Evolutionary conservation across 2,113 vertebrate genomes (phyloP), one percentile per base, ranked within the genome.

Genomic region (Oostethus manadensis): DNA sequence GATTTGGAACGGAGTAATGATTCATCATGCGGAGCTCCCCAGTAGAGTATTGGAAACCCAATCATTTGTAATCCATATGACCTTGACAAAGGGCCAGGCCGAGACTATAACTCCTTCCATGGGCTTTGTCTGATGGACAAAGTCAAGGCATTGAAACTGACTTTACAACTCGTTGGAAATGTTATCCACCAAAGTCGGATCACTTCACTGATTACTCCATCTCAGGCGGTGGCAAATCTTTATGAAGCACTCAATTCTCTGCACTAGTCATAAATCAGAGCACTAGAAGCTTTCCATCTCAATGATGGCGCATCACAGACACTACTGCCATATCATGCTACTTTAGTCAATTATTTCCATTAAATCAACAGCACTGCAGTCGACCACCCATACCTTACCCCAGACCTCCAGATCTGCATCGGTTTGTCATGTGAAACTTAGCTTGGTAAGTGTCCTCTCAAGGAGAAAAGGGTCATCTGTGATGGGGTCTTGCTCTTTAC

Each of bases 41-140:
- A 72, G 75, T 68, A 74, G 83, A 82, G 68, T 82, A 87, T 88
- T 78, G 86, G 85, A 84, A 87, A 82, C 76, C 69, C 80, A 87
- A 87, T 88, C 80, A 87, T 86, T 83, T 80, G 76, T 84, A 88
- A 88, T 88, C 85, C 82, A 83, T 87, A 74, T 86, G 85, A 88
- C 86, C 86, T 88, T 87, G 86, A 88, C 77, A 44, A 66, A 73
- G 66, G 76, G 70, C 78, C 76, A 78, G 63, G 62, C 68, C 69
- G 15, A 77, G 72, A 68, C 70, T 61, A 47, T 42, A 68, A 68
- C 77, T 77, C 77, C 67, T 70, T 60, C 57, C 21, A 29, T 50
- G 15, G 1, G 58, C 55, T 51, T 70, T 70, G 73, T 81, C 64
- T 22, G 55, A 75, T 67, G 51, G 71, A 83, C 75, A 84, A 83